Base-by-base conservation (phyloP, 2,797 vertebrate species). In the Cyclopterus lumpus region DNA sequence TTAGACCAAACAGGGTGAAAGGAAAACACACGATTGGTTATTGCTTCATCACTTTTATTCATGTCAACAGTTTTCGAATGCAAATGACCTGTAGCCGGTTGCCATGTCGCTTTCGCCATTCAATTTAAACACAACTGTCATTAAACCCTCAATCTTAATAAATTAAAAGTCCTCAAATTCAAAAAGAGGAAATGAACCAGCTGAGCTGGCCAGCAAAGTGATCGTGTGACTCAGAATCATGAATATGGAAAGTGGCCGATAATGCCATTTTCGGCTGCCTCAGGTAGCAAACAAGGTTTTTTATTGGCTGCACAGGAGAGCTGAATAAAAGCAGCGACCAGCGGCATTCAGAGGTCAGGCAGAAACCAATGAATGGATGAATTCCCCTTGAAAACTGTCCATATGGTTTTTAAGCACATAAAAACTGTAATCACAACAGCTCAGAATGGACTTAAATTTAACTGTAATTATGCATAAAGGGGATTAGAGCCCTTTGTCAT, bases 281-380 rank as follows among this genome's bases (percentile, higher is more conserved):
- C 73, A 67, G 68, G 68, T 73, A 75, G 61, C 34, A 49, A 51
- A 71, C 36, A 6, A 58, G 66, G 6, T 46, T 64, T 68, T 65
- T 74, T 34, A 57, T 36, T 71, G 60, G 65, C 77, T 34, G 38
- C 57, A 7, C 59, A 49, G 20, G 36, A 68, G n/a, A 28, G 6
- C 70, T 54, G 72, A 80, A 84, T 73, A 78, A 73, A 82, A 75
- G 66, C 36, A 58, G 58, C 14, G 54, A 22, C 57, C 76, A 68
- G 82, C 44, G 65, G 77, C 70, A 84, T 60, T 77, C 76, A 80
- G 81, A 80, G 75, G 71, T 83, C 73, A 79, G 65, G n/a, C 42
- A 71, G 42, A 61, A 67, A 75, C 18, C 15, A 20, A 59, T 70
- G 49, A 82, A 82, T 48, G 62, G 66, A 76, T 76, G 59, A 57